Percentiles rank a stretch among this genome's conserved stretches.
phyloP scores from a whole-genome alignment of 2,888 invertebrate genomes.

The Acanthopleura granulata region DNA sequence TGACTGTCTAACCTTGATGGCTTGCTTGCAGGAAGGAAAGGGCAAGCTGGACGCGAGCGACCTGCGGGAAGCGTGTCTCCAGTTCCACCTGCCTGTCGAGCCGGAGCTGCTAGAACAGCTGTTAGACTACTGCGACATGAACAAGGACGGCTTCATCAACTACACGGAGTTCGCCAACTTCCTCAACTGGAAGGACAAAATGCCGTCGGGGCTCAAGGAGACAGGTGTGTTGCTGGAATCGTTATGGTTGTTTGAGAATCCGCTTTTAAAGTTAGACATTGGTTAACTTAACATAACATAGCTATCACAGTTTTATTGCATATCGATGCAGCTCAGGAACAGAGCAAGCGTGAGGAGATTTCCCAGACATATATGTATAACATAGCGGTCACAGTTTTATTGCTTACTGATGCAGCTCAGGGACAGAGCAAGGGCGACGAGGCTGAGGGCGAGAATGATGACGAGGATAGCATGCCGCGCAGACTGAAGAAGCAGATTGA shows the following conservation, averaged over 20 bases:
- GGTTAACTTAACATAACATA: too few relatives aligned
- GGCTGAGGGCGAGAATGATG: conserved; percentile 24
- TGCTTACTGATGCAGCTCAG: too few relatives aligned
- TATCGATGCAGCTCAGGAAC: too few relatives aligned
- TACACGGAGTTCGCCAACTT: conserved; percentile 68
- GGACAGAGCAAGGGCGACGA: too few relatives aligned
- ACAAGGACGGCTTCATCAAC: conserved; percentile 63
- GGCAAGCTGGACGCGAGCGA: conserved; percentile 62
- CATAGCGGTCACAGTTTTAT: too few relatives aligned
- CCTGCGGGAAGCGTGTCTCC: conserved; percentile 58
- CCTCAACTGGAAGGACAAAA: conserved; percentile 68
- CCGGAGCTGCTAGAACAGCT: conserved; percentile 62
- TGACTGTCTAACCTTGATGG: not conserved
- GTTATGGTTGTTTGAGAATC: too few relatives aligned
- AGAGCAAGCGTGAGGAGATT: too few relatives aligned
- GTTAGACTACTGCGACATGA: conserved; percentile 64
- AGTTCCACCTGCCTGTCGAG: conserved; percentile 64
- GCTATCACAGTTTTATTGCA: too few relatives aligned
- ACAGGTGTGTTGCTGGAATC: not conserved
- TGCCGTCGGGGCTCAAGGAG: conserved; percentile 54
- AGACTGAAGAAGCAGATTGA: conserved; percentile 64
- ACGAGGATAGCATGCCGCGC: conserved; percentile 52
- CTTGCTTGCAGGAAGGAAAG: conserved; percentile 44
- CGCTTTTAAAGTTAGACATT: too few relatives aligned
- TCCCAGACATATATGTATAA: too few relatives aligned